phyloP scores from a whole-genome alignment of 2,888 invertebrate species.

The Campopleginae sp. region DNA sequence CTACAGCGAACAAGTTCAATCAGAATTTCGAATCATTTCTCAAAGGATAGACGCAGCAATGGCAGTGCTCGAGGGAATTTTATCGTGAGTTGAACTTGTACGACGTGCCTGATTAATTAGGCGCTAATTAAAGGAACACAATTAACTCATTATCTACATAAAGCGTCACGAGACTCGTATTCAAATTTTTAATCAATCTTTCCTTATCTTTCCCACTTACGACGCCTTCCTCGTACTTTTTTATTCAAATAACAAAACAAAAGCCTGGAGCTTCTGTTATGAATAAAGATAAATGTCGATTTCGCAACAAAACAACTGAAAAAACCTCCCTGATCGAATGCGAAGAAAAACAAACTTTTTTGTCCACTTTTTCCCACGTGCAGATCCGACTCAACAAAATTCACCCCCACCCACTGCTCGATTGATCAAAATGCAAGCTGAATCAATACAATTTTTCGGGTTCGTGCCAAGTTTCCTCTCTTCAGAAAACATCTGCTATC shows the following conservation, averaged over 20 bases:
- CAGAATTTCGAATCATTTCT: neutral
- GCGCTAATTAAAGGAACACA: neutral
- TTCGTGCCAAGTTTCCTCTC: slow-evolving; percentile 53
- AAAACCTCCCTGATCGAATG: slow-evolving; percentile 18
- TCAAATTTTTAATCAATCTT: neutral
- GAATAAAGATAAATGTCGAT: neutral
- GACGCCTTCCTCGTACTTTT: neutral
- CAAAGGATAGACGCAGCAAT: slow-evolving; percentile 19
- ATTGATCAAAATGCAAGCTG: slow-evolving; percentile 17
- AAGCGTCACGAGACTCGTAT: neutral
- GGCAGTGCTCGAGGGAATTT: slow-evolving; percentile 16
- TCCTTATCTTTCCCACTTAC: slow-evolving; percentile 10
- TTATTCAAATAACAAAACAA: neutral
- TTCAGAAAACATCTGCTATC: slow-evolving; percentile 2
- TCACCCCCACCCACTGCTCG: slow-evolving; percentile 35
- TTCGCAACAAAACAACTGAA: neutral
- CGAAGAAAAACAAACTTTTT: slow-evolving; percentile 19
- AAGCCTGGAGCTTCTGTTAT: neutral
- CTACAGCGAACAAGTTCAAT: neutral
- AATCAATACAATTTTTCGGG: slow-evolving; percentile 42
- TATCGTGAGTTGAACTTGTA: slow-evolving; percentile 47
- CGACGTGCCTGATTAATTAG: neutral
- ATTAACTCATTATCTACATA: neutral
- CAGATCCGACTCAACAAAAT: slow-evolving; percentile 8
- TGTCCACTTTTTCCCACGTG: slow-evolving; percentile 34